phyloP scores from a whole-genome alignment of 2,888 invertebrate genomes.

The Chrysolina haemoptera region DNA sequence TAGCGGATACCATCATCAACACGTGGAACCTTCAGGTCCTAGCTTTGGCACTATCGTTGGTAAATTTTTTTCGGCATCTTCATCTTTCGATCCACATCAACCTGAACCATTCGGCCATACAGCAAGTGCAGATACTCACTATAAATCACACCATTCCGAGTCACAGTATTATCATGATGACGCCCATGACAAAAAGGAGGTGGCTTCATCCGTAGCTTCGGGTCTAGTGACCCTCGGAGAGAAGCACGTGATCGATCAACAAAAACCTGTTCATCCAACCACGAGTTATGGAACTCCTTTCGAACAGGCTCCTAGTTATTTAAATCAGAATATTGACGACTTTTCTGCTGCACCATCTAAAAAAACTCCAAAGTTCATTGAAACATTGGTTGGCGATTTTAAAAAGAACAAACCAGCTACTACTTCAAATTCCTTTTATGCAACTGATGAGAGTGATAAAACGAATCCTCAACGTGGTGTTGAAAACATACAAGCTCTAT shows the following conservation, averaged over 20 bases:
- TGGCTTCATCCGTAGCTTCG: conserved; percentile 25
- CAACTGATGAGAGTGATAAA: background rate
- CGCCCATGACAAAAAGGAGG: conserved; percentile 28
- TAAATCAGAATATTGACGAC: conserved; percentile 35
- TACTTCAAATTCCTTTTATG: background rate
- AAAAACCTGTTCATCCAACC: conserved; percentile 45
- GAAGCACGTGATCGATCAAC: conserved; percentile 10
- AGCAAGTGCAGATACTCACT: conserved; percentile 40
- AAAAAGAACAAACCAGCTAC: background rate
- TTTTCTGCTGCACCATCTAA: conserved; percentile 26
- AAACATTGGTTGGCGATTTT: background rate
- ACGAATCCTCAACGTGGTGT: background rate
- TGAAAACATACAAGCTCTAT: background rate
- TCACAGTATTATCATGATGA: conserved; percentile 8
- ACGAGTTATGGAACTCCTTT: conserved; percentile 48
- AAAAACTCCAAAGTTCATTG: conserved; percentile 16
- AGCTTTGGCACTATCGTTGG: conserved; percentile 55
- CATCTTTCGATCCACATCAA: conserved; percentile 58
- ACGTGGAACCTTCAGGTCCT: conserved; percentile 52
- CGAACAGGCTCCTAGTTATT: conserved; percentile 45
- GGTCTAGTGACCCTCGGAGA: conserved; percentile 28
- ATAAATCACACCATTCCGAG: conserved; percentile 17
- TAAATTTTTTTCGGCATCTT: conserved; percentile 61
- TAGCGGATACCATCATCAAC: conserved; percentile 38
- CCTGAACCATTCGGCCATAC: conserved; percentile 56